Base-by-base conservation (phyloP, 2,113 vertebrate genomes). In the Chaetura pelagica region DNA sequence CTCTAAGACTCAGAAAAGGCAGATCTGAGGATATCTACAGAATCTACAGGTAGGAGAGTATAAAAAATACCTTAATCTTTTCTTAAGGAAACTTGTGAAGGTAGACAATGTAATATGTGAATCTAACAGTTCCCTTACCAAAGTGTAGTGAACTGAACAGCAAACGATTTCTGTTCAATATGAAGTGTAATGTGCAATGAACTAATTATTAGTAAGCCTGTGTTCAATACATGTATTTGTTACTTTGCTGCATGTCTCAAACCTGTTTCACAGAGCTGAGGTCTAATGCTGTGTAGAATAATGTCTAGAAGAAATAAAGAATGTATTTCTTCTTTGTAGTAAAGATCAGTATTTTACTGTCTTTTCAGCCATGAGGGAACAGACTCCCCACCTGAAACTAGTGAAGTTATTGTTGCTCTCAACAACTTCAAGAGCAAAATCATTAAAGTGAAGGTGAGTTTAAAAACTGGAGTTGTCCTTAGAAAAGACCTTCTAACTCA, bases 11-110 rank as follows among this genome's bases (percentile, higher is more conserved):
- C 59, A 98, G 99, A 82, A 99, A 99, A 94, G 99, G 99, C 63
- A 98, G 99, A 79, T 99, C 99, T 19, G 99, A 99, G 76, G 99
- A 99, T 40, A 99, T 99, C 97, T 99, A 99, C 86, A 99, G 98
- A 95, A 99, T 99, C 95, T 99, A 99, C 97, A 99, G 99, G 99
- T 99, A 96, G 63, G 94, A n/a, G 34, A 62, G 26, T 26, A 24
- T 67, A 66, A 62, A 52, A 77, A 90, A 64, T 21, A 19, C 9
- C 81, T n/a, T 13, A 7, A 2, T 63, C 40, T 85, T 92, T 68
- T 84, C 34, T 21, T 59, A 72, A 15, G 81, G 30, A 77, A 84
- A 30, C 27, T 64, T 91, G n/a, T 68, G 32, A 84, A 62, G 23
- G 2, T 4, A 27, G 19, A 44, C 48, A 52, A 12, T 73, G 29